Base-by-base conservation (phyloP, 2,797 vertebrate genomes). In the Percopsis omiscomaycus region DNA sequence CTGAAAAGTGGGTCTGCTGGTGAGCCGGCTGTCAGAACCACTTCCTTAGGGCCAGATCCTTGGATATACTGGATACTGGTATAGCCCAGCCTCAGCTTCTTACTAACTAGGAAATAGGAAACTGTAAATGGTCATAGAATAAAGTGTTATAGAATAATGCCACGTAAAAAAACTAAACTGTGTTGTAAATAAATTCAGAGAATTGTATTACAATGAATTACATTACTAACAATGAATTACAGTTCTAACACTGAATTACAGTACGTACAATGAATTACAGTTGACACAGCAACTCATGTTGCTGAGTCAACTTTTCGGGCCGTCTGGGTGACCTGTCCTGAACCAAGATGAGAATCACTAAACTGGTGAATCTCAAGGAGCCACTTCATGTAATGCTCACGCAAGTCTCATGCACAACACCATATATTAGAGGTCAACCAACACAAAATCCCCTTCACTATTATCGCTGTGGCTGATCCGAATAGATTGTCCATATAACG, bases 311-410 rank as follows among this genome's bases (percentile, higher is more conserved):
- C 77, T 54, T 59, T 69, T 29, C 15, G 27, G 28, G 64, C 28
- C 52, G 45, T 37, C 60, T 29, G 63, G 53, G 60, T 73, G 58
- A 75, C 72, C 77, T 67, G 45, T 46, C 12, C 10, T 88, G 82
- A 89, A 62, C 82, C 62, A 60, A 86, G 83, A 75, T 74, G 61
- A 84, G 72, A 55, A 72, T 79, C 45, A 64, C 66, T 55, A 75
- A 84, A 66, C 85, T 59, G 72, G 47, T 88, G 87, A 77, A 65
- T 89, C 68, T 90, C 74, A 88, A 92, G 90, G 69, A 81, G 63
- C 85, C 87, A 84, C 89, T 92, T 49, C 74, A 83, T 47, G n/a
- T 48, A 15, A 37, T 37, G 32, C 32, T 37, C 32, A 37, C 32
- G 8, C 32, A 55, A 83, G 56, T 45, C 69, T 61, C 69, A 86